Conservation (phyloP, 2,888 invertebrate genomes). For the Lymantria dispar region DNA sequence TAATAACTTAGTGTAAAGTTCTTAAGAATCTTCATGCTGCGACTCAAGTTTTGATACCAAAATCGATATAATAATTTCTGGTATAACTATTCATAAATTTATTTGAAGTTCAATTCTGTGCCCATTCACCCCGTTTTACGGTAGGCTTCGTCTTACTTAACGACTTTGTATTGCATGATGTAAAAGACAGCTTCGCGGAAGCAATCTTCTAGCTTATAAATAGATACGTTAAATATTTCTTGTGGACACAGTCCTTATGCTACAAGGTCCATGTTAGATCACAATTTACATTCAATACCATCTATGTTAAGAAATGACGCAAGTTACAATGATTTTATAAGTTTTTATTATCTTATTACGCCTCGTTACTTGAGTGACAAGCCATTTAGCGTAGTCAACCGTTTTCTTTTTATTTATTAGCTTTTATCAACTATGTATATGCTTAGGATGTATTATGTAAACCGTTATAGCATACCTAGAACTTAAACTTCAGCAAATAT, state of each 20-base stretch:
- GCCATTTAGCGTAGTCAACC: conserved; percentile 2
- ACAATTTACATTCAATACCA: conserved; percentile 47
- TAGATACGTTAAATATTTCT: conserved; percentile 6
- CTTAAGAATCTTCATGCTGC: too few relatives aligned
- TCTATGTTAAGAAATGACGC: conserved; percentile 56
- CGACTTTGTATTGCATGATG: conserved; percentile 1
- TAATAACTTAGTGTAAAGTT: too few relatives aligned
- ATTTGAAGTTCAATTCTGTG: too few relatives aligned
- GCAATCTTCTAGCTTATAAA: conserved; percentile 17
- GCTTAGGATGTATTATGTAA: too few relatives aligned
- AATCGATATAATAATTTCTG: too few relatives aligned
- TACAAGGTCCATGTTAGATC: conserved; percentile 27
- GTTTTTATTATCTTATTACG: conserved; percentile 37
- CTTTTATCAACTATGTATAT: background rate
- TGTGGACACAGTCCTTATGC: conserved; percentile 19
- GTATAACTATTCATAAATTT: too few relatives aligned
- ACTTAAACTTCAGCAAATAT: too few relatives aligned
- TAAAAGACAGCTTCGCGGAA: conserved; percentile 37
- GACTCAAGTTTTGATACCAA: too few relatives aligned
- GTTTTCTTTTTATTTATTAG: background rate
- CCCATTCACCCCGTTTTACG: too few relatives aligned
- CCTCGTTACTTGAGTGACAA: conserved; percentile 26
- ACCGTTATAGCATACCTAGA: too few relatives aligned
- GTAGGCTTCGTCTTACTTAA: background rate
- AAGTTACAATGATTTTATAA: conserved; percentile 35